Evolutionary conservation across 2,888 invertebrate genomes (phyloP), one percentile per base, ranked within the genome.

Genomic region (Aporophyla nigra): DNA sequence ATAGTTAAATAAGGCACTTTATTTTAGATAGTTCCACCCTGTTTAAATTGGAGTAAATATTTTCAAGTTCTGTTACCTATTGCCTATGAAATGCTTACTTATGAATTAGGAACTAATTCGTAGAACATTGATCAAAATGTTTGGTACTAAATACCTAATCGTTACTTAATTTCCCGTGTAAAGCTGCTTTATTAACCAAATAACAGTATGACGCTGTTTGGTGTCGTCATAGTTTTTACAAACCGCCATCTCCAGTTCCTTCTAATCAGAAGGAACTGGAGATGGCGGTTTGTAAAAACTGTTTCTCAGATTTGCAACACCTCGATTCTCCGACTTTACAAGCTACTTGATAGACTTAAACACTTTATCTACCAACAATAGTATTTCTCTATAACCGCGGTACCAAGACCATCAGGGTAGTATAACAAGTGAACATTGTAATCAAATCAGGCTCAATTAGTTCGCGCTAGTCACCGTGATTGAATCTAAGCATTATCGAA

Each of bases 381-480:
- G 14, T 27, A 54, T 51, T 21, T 53, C 49, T 33, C 16, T 40
- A 6, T 16, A n/a, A n/a, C n/a, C n/a, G n/a, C 56, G 24, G 59
- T 70, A 82, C 77, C 71, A 67, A 62, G 16, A n/a, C 14, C 9
- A 19, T 7, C 72, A 43, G 14, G 5, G 9, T 24, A 66, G 51
- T 67, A 73, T 77, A 71, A 78, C 70, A 86, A 83, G 63, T 58
- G 49, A 68, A 53, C 67, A 71, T 68, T 76, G 58, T 82, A 78
- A 86, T 86, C 81, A 73, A 84, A 86, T 86, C 81, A 86, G 72
- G 76, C 80, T 73, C 72, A 62, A 78, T 84, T 84, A 88, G 67
- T 74, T 71, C 63, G 69, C 66, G 72, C 69, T 68, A 73, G 74
- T 71, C 72, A 51, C 54, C 61, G 70, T 73, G 86, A 86, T 80